Evolutionary conservation across 2,888 invertebrate species (phyloP), one percentile per base, ranked within the genome.

Genomic region (Metalampra italica): DNA sequence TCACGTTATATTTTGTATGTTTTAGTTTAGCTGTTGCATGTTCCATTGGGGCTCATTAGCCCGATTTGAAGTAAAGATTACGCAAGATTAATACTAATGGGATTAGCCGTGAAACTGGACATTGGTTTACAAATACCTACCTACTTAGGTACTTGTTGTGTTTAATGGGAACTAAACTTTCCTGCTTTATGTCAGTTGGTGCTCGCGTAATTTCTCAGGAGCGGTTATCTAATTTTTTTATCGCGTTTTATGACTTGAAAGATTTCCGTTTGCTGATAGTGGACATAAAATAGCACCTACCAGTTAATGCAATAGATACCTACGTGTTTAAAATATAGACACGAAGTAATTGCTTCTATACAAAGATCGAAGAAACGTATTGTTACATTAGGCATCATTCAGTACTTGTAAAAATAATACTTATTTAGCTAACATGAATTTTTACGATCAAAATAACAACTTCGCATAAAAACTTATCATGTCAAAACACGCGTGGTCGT

Each of bases 1-100:
- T 15, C 29, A 40, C 11, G 40, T 40, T 15, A 40, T 29, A 22
- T 40, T 40, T 40, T 11, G 15, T 3, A 22, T 40, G n/a, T 36
- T 36, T 36, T 40, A 42, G 34, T 43, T 43, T 14, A 43, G 12
- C 50, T 55, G 52, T 65, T 56, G 64, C 65, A 62, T 61, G 67
- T 57, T 56, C 39, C 51, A 53, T 11, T 22, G 46, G 45, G 50
- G 49, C 54, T 66, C 60, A 65, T 66, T 68, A 66, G 54, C 56
- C 44, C 63, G 66, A 68, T 68, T 64, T 59, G 56, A 60, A 53
- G 57, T 45, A 44, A 55, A 63, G 68, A 68, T 68, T 65, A 60
- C 42, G 47, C 55, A 55, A 46, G 38, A 46, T 45, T 47, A 42
- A 45, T 50, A 43, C 43, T 34, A 43, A 43, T 43, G 37, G 13